These are phyloP conservation scores for Triplophysa siluroides DNA, from an alignment of 2,113 vertebrate species.

Conservation along the genomic window DNA sequence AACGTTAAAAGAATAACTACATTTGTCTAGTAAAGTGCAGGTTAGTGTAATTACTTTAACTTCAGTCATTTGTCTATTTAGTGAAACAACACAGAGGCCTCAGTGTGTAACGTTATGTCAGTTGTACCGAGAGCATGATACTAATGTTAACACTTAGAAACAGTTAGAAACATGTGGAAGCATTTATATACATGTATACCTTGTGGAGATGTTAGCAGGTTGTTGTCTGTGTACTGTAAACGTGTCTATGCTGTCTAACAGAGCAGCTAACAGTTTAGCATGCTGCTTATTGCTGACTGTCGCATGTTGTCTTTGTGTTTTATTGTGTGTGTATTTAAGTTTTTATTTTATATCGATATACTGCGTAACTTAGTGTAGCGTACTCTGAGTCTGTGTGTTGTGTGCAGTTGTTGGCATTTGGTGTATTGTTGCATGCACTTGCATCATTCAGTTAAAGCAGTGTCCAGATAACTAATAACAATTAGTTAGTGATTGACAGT, in stretches of 20 bases:
- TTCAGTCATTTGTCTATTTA: neutral
- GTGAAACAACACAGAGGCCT: neutral
- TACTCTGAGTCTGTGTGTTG: neutral
- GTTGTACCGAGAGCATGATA: neutral
- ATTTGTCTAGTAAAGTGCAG: neutral
- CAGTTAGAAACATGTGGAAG: neutral
- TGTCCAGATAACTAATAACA: neutral
- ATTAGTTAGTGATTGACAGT: neutral
- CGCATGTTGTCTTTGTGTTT: neutral
- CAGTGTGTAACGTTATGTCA: conserved; percentile 7
- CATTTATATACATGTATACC: neutral
- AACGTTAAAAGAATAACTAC: neutral
- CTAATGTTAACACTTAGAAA: neutral
- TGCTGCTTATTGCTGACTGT: neutral
- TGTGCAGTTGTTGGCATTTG: neutral
- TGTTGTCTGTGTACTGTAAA: neutral
- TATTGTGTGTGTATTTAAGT: too few relatives aligned
- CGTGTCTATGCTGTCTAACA: neutral
- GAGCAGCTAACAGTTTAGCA: conserved; percentile 17
- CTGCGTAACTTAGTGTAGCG: too few relatives aligned
- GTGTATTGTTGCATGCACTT: neutral
- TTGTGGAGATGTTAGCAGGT: neutral
- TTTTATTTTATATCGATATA: too few relatives aligned
- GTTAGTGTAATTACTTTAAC: neutral
- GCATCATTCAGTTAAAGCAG: neutral